Base-by-base conservation (phyloP, 1,140 invertebrate genomes). In the Euwallacea similis region DNA sequence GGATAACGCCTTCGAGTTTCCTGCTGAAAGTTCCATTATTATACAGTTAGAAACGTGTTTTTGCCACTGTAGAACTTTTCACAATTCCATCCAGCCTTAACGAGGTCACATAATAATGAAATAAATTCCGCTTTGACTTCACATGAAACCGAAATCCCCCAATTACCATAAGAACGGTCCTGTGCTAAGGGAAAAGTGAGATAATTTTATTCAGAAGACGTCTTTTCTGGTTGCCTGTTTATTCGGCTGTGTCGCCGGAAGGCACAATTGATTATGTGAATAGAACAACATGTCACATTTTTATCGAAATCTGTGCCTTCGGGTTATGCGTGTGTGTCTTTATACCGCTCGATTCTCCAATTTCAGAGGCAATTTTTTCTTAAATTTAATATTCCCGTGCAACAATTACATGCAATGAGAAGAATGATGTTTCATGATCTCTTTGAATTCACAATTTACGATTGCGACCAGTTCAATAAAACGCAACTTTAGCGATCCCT, bases 211-310 rank as follows among this genome's bases (percentile, higher is more conserved):
- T 65, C 63, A 54, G 33, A 54, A 42, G 21, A 33, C 63, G 63
- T 54, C 63, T 65, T 63, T 65, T 65, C 63, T 54, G 47, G 15
- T 54, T 54, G 63, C 11, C 63, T 65, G 63, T 65, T 65, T 65
- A 65, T 65, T 65, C 63, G 63, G 50, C 41, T 41, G 63, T 41
- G 50, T 41, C 8, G 63, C 63, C 63, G 33, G 9, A 54, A 50
- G 63, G 63, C 63, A 42, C 63, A 65, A 65, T 65, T 65, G 63
- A 65, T 65, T 65, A 65, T 65, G 63, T 65, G 63, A 65, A 65
- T 65, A 65, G 63, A 65, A 65, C 63, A 65, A 65, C 63, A 65
- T 65, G 63, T 65, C 63, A 65, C 63, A 65, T 65, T 65, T 65
- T 54, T 65, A 53, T 65, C 63, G 63, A 65, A 65, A 65, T 65